Evolutionary conservation across 2,113 vertebrate species (phyloP).

Genomic region (Clinocottus analis): DNA sequence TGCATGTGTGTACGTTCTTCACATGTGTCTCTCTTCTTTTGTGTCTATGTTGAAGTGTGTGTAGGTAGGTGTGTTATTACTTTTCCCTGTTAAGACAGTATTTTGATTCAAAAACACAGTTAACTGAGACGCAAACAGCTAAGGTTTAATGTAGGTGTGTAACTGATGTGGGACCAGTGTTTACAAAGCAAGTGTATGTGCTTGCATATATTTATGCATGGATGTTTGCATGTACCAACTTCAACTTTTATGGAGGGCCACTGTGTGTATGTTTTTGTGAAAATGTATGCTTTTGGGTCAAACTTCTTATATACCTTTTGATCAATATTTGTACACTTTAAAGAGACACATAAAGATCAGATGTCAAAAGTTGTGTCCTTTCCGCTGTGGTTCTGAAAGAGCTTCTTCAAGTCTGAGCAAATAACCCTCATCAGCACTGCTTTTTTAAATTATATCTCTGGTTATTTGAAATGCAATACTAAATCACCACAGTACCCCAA

Average conservation of each 20-base stretch:
- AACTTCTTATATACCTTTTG: neutral
- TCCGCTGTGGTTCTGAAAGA: neutral
- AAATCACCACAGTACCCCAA: neutral
- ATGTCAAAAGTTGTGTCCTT: neutral
- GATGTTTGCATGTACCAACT: neutral
- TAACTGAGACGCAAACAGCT: neutral
- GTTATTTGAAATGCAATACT: neutral
- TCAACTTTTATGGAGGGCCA: neutral
- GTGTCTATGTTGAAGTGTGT: neutral
- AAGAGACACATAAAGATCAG: neutral
- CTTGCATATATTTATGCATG: neutral
- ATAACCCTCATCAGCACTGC: neutral
- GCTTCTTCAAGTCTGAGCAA: neutral
- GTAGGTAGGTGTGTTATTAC: neutral
- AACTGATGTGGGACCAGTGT: neutral
- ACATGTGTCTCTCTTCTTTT: constrained; percentile 6
- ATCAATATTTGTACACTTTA: neutral
- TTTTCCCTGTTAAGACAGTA: neutral
- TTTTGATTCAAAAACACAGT: neutral
- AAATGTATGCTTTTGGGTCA: neutral
- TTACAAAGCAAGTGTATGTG: neutral
- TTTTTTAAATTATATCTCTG: neutral
- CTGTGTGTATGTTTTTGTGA: too few species aligned
- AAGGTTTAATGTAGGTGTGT: neutral
- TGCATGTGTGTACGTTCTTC: neutral